phyloP scores from a whole-genome alignment of 53 echinoderm and acorn worm species.

The Patiria pectinifera region DNA sequence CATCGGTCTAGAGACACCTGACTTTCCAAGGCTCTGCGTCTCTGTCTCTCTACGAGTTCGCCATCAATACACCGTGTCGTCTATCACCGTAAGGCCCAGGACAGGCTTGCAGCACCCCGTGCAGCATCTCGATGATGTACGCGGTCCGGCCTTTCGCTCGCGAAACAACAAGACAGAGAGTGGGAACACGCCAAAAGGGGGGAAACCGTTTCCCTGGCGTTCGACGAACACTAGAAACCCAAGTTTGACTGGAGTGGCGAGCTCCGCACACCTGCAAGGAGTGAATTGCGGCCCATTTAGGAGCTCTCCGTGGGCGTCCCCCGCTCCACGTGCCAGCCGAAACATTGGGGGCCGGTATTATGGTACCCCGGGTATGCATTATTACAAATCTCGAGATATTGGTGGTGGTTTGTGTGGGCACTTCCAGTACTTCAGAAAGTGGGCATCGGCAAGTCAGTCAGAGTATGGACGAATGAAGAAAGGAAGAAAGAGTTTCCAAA shows the following conservation, averaged over 20 bases:
- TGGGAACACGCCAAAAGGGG: neutral
- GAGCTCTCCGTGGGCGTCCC: conserved; percentile 41
- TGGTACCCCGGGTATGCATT: conserved; percentile 18
- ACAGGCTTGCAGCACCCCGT: neutral
- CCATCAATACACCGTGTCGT: conserved; percentile 36
- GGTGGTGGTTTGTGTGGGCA: neutral
- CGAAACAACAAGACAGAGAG: conserved; percentile 19
- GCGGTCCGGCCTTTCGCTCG: conserved; percentile 24
- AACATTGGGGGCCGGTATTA: conserved; percentile 11
- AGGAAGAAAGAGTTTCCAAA: neutral
- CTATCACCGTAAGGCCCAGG: conserved; percentile 24
- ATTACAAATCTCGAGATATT: conserved; percentile 4
- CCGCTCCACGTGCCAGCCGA: conserved; percentile 27
- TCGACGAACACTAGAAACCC: conserved; percentile 37
- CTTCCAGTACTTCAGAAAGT: conserved; percentile 1
- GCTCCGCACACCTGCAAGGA: conserved; percentile 55
- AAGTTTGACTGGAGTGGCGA: conserved; percentile 44
- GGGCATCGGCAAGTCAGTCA: conserved; percentile 9
- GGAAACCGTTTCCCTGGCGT: conserved; percentile 24
- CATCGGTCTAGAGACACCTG: conserved; percentile 44
- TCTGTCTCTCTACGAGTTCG: neutral
- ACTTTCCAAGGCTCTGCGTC: conserved; percentile 6
- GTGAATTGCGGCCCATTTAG: conserved; percentile 52
- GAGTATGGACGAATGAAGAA: neutral
- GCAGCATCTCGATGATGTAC: conserved; percentile 26